These are phyloP conservation scores for Sceloporus undulatus DNA, from an alignment of 2,113 vertebrate genomes.

Conservation along the genomic window DNA sequence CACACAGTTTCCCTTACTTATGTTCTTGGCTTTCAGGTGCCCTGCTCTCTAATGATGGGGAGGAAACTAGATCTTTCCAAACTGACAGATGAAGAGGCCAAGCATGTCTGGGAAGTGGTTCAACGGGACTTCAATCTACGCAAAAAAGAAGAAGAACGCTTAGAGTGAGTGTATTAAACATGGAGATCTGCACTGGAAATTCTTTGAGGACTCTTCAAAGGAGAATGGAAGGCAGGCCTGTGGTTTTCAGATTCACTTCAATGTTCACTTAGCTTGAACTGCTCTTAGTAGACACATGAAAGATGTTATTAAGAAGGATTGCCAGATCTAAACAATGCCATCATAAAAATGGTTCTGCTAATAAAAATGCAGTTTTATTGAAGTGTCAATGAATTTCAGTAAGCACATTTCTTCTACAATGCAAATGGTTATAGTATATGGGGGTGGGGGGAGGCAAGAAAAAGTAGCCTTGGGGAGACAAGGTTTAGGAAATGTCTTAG, in stretches of 20 bases:
- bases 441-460: no score
- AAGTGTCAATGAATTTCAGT: no score
- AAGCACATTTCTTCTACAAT: no score
- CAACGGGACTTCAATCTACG: conserved; percentile 92
- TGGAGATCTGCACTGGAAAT: rapidly evolving
- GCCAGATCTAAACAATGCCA: not conserved
- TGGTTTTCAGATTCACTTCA: no score
- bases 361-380: not conserved
- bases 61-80: conserved; percentile 92
- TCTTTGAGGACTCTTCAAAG: not conserved
- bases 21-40: not conserved
- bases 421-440: no score
- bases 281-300: no score
- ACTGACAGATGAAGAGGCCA: conserved; percentile 92
- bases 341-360: not conserved
- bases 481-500: no score
- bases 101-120: conserved; percentile 93
- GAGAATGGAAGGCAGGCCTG: not conserved
- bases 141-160: conserved; percentile 89
- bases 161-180: conserved; percentile 81
- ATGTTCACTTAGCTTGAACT: no score
- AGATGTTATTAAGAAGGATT: not conserved
- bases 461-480: no score
- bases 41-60: conserved; percentile 78
- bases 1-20: not conserved